These are phyloP conservation scores for Meriones psammophilus DNA, from an alignment of 2,797 vertebrate species.

Conservation along the genomic window DNA sequence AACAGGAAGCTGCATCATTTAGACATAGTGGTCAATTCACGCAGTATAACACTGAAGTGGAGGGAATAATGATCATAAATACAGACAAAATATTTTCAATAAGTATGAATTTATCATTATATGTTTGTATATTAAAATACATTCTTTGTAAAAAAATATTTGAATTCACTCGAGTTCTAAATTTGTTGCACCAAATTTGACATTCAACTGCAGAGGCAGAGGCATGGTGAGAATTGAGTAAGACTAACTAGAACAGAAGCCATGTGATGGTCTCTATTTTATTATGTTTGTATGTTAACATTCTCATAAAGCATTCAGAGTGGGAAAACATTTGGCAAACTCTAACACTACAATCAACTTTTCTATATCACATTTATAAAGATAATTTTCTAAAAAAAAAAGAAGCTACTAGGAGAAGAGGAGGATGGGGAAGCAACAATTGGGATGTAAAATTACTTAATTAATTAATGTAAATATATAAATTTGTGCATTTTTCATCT, in stretches of 20 bases:
- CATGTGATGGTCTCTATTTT: conserved; percentile 89
- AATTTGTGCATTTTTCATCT: not conserved
- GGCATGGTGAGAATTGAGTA: conserved; percentile 81
- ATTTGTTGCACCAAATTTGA: conserved; percentile 78
- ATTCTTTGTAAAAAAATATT: conserved; percentile 84
- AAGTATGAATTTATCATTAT: conserved; percentile 77
- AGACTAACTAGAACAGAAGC: conserved; percentile 82
- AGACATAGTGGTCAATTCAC: conserved; percentile 79
- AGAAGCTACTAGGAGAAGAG: too few species aligned
- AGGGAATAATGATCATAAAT: conserved; percentile 72
- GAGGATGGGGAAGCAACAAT: too few species aligned
- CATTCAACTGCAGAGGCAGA: conserved; percentile 50
- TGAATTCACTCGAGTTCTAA: conserved; percentile 73
- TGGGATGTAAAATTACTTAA: too few species aligned
- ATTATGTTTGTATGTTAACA: conserved; percentile 89
- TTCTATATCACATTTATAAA: conserved; percentile 92
- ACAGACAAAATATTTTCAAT: conserved; percentile 83
- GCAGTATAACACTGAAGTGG: conserved; percentile 79
- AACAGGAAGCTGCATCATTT: conserved; percentile 77
- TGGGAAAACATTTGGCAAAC: conserved; percentile 87
- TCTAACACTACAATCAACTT: conserved; percentile 88
- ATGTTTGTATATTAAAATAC: conserved; percentile 87
- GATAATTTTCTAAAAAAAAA: conserved; percentile 89
- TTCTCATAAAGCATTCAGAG: conserved; percentile 90
- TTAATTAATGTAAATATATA: not conserved